Evolutionary conservation across 2,797 vertebrate species (phyloP).

Genomic region (Sebastes baramenuke): DNA sequence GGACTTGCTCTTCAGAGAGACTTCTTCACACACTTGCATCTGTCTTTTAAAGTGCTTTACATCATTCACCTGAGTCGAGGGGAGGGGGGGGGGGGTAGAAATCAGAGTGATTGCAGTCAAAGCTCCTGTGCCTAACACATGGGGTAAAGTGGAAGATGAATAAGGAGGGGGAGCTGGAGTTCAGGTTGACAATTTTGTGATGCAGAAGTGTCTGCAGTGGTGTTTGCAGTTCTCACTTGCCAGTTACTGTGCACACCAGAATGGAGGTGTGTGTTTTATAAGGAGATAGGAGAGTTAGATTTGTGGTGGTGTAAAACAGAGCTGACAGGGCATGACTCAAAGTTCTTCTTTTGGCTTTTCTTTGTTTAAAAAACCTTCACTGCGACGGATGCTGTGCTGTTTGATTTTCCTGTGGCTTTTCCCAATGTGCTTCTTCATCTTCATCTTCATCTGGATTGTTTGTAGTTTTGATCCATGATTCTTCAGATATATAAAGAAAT

Average conservation of each 20-base stretch:
- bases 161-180: not conserved
- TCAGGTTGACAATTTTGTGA: not conserved
- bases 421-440: not conserved
- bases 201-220: not conserved
- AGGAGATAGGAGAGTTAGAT: not conserved
- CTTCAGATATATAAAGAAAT: not conserved
- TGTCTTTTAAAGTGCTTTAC: constrained; percentile 20
- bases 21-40: not conserved
- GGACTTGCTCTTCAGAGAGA: constrained; percentile 28
- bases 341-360: not conserved
- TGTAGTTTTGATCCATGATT: not conserved
- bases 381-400: not conserved
- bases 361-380: not conserved
- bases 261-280: not conserved
- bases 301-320: not conserved
- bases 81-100: fast-evolving
- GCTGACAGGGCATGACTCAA: not conserved
- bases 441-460: not conserved
- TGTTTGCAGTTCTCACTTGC: constrained; percentile 14
- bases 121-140: not conserved
- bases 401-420: not conserved
- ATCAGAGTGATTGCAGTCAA: not conserved
- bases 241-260: not conserved
- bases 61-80: not conserved
- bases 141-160: not conserved